Base-by-base conservation (phyloP, 2,797 vertebrate genomes). In the Microcaecilia unicolor region DNA sequence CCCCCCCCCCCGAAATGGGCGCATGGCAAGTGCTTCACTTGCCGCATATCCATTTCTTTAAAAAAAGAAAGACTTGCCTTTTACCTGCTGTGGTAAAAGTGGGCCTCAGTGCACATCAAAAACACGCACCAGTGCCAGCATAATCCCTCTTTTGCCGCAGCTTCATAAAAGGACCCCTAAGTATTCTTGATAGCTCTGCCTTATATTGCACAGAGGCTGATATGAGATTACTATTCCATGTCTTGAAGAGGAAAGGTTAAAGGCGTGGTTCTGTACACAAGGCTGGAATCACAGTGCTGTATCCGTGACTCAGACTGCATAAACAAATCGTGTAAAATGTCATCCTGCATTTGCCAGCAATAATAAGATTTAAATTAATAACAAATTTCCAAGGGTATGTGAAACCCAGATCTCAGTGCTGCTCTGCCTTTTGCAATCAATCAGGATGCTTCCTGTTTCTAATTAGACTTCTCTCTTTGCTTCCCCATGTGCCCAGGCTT, bases 281-380 rank as follows among this genome's bases (percentile, higher is more conserved):
- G 51, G 62, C 75, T 58, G 73, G 74, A 78, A 59, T 79, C 83
- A 67, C 41, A 41, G 7, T 13, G 29, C 80, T 87, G 59, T 65
- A 67, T 40, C 68, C 58, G 76, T 74, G 81, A 86, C 83, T 88
- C 77, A 80, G 78, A 74, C 75, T 78, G 82, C 85, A 81, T 87
- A 87, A 87, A 83, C 78, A 86, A 84, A 83, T 78, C 83, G 78
- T 87, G 83, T 87, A 88, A 90, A 88, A 88, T 88, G 84, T 90
- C 88, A 88, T 77, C 82, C 81, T 58, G 66, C 75, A 63, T 85
- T 88, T 86, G 75, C 72, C 83, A 87, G 87, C 86, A 87, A 86
- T 88, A 60, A 86, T 88, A 60, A 58, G 60, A 80, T 84, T 68
- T 76, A 78, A 85, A 87, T 89, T 84, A 87, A 86, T 88, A 85